Conservation (phyloP, 1,140 invertebrate genomes). For the Heliconius hewitsoni region DNA sequence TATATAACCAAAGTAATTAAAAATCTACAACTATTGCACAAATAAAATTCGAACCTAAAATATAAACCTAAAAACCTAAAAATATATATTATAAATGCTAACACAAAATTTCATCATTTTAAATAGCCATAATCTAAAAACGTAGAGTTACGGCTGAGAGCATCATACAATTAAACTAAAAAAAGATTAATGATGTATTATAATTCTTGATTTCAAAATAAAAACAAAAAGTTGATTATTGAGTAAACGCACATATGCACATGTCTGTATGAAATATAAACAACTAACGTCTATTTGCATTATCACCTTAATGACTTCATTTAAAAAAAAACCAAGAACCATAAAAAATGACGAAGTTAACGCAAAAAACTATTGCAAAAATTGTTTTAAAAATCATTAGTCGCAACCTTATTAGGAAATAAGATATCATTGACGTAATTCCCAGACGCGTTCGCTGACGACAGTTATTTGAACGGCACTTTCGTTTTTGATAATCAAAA, state of each 20-base stretch:
- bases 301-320: no score
- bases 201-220: not conserved
- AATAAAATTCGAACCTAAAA: not conserved
- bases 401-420: not conserved
- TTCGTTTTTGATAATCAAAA: conserved; percentile 29
- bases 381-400: no score
- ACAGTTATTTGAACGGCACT: conserved; percentile 3
- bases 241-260: not conserved
- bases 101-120: not conserved
- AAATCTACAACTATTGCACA: not conserved
- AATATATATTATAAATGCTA: not conserved
- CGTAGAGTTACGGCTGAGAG: not conserved
- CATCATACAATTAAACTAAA: not conserved
- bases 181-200: not conserved
- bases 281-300: no score
- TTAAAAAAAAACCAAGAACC: no score
- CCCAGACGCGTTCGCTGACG: not conserved
- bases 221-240: not conserved
- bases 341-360: no score
- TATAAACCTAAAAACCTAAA: no score
- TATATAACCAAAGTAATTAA: no score
- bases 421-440: not conserved
- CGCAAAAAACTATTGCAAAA: no score
- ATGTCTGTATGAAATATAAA: no score
- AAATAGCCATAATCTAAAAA: not conserved